phyloP scores from a whole-genome alignment of 2,113 vertebrate genomes.

The Hemichromis elongatus region DNA sequence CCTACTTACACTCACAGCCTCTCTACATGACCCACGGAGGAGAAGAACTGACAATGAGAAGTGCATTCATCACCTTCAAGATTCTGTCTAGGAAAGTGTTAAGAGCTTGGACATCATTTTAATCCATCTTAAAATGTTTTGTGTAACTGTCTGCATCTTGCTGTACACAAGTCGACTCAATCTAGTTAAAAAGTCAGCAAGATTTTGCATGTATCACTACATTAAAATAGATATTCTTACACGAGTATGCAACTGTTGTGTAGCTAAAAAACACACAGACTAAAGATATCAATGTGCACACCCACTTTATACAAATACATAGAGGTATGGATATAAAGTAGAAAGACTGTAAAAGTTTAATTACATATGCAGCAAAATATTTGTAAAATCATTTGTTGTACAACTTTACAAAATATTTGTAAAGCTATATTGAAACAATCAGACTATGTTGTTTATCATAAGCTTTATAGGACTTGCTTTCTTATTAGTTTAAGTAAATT shows the following conservation, averaged over 20 bases:
- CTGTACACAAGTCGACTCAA: background rate
- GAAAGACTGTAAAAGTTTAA: background rate
- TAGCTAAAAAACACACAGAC: background rate
- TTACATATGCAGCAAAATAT: background rate
- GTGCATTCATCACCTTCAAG: background rate
- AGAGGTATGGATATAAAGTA: background rate
- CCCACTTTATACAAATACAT: background rate
- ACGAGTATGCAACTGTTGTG: background rate
- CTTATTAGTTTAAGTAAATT: background rate
- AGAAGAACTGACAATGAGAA: background rate
- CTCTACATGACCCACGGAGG: background rate
- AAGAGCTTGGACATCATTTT: background rate
- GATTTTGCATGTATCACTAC: background rate
- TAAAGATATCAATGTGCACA: background rate
- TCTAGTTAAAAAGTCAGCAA: background rate
- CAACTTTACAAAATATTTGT: background rate
- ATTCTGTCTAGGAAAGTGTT: background rate
- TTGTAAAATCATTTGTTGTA: background rate
- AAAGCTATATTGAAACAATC: background rate
- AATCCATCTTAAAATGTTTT: conserved; percentile 33
- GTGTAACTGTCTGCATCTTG: background rate
- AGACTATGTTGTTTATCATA: background rate
- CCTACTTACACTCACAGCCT: background rate
- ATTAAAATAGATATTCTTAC: background rate
- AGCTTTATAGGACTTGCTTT: background rate